Base-by-base conservation (phyloP, 2,113 vertebrate species). In the Tupaia chinensis region DNA sequence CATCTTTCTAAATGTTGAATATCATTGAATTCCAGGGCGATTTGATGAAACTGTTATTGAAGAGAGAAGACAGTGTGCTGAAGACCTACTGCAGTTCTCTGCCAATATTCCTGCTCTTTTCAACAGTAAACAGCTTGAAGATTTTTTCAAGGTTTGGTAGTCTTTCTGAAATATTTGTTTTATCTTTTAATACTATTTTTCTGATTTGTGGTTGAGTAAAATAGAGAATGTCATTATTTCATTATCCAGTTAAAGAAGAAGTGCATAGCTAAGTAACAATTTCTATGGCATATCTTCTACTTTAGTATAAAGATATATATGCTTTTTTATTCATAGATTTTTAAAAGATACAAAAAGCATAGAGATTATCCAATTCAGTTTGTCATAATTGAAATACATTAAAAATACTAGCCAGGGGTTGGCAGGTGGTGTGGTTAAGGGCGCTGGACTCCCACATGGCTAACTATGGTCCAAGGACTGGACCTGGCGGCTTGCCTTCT, bases 41-140 rank as follows among this genome's bases (percentile, higher is more conserved):
- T 99, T 99, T 98, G 99, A 99, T 97, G 99, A 99, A 91, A 98
- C 98, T 0, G 99, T 99, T 96, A 99, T 99, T 87, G 99, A 99
- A 98, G 99, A 99, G 97, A 99, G 99, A 98, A 99, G 99, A 92
- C 99, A 99, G 98, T 99, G 99, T 90, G 99, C 99, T 11, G 99
- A 99, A 98, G 99, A 99, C 94, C 98, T 99, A 79, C 98, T 99
- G 22, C 99, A 99, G 98, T 99, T 99, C 97, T 99, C 99, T 80
- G 99, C 99, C 91, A 99, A 99, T 96, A 99, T 99, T 91, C 99
- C 99, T 5, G 99, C 99, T 96, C 99, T 99, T 27, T 99, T 99
- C 96, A 99, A 98, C 96, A 99, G 99, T 96, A 99, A 98, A 81
- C 99, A 99, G 93, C 99, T 99, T 68, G 99, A 99, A 97, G 99